Evolutionary conservation across 1,140 invertebrate species (phyloP).

Genomic region (Limonius californicus): DNA sequence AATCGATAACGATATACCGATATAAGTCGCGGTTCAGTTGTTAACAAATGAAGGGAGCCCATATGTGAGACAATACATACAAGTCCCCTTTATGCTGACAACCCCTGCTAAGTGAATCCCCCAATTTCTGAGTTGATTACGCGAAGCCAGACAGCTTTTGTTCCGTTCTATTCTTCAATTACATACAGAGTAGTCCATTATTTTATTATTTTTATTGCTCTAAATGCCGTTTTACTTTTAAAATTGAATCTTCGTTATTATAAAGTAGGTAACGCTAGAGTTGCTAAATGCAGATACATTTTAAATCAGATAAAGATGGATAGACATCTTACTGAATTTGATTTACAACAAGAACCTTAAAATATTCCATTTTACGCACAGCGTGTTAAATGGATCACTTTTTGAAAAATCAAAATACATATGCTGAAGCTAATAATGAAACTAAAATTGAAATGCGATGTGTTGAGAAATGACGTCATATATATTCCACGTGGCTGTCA

Average conservation of each 20-base stretch:
- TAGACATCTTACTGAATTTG: no score
- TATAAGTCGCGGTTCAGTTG: constrained; percentile 23
- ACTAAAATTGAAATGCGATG: not conserved
- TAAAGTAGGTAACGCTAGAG: no score
- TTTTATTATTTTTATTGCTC: constrained; percentile 14
- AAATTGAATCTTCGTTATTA: no score
- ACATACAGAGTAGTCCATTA: constrained; percentile 17
- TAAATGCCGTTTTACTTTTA: constrained; percentile 4
- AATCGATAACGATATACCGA: constrained; percentile 29
- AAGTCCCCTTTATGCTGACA: constrained; percentile 20
- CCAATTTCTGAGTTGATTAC: constrained; percentile 29
- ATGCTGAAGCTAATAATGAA: no score
- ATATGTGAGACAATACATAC: constrained; percentile 38
- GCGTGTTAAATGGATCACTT: no score
- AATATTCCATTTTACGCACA: no score
- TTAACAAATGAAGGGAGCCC: constrained; percentile 40
- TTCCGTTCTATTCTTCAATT: constrained; percentile 20
- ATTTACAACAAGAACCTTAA: no score
- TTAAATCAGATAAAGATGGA: no score
- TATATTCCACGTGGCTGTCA: not conserved
- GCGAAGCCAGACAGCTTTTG: constrained; percentile 28
- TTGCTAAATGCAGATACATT: no score
- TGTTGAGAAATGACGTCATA: not conserved
- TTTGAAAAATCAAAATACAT: no score
- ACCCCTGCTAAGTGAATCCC: constrained; percentile 27